Conservation (phyloP, 2,888 invertebrate genomes). For the Drosophila mimica region DNA sequence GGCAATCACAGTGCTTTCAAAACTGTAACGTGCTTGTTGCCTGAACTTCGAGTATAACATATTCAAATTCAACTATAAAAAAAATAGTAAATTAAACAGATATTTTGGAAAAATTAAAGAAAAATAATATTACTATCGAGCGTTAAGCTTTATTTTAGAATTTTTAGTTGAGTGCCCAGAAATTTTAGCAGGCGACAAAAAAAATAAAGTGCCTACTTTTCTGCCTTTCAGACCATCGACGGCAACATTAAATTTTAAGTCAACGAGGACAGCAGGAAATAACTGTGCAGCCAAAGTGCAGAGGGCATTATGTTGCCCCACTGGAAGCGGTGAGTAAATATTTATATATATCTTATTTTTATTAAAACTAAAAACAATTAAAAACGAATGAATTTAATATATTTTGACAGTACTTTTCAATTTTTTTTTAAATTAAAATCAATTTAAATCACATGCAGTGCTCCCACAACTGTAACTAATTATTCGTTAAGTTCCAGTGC, state of each 20-base stretch:
- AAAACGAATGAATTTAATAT: not conserved
- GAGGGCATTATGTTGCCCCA: constrained; percentile 85
- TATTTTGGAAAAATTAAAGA: constrained; percentile 3
- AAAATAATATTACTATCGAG: not conserved
- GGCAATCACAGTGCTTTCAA: constrained; percentile 10
- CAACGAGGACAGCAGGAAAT: constrained; percentile 67
- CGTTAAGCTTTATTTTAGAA: not conserved
- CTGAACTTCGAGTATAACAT: constrained; percentile 4
- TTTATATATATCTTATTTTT: not conserved
- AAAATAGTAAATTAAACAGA: not conserved
- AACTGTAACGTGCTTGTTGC: constrained; percentile 38
- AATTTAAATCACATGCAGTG: not conserved
- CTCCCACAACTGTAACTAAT: not conserved
- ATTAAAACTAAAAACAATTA: not conserved
- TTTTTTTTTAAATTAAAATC: not conserved
- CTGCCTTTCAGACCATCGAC: constrained; percentile 71
- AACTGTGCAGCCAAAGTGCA: constrained; percentile 70
- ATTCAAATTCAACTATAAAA: no score
- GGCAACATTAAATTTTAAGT: constrained; percentile 68
- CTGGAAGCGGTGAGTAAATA: constrained; percentile 83
- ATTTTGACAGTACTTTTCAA: no score
- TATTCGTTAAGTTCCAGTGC: constrained; percentile 19
- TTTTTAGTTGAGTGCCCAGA: constrained; percentile 19
- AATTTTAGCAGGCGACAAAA: constrained; percentile 5
- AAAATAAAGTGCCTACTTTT: constrained; percentile 66